These are phyloP conservation scores for Formica aserva DNA, from an alignment of 2,888 invertebrate genomes.

Conservation along the genomic window DNA sequence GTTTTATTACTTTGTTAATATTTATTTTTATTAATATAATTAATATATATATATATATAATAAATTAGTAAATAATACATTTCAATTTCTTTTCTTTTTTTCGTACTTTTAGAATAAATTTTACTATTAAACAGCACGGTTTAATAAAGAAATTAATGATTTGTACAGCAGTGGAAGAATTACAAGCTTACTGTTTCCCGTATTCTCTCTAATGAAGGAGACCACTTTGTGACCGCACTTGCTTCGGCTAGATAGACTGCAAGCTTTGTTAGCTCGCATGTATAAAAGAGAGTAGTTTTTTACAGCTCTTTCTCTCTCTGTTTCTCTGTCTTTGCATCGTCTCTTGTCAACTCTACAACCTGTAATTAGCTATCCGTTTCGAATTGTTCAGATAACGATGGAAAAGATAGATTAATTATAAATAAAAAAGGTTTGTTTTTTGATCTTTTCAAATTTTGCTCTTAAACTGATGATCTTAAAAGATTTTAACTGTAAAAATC, in stretches of 20 bases:
- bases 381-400: background rate
- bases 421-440: background rate
- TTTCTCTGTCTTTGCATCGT: background rate
- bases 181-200: slow-evolving; percentile 12
- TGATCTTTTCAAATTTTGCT: background rate
- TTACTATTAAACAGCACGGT: background rate
- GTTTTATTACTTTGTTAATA: background rate
- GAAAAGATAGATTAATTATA: background rate
- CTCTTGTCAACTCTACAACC: background rate
- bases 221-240: slow-evolving; percentile 18
- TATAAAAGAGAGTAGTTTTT: slow-evolving; percentile 27
- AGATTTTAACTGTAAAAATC: background rate
- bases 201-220: slow-evolving; percentile 22
- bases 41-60: background rate
- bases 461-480: background rate
- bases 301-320: background rate
- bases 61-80: background rate
- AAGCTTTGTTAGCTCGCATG: slow-evolving; percentile 23
- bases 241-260: background rate
- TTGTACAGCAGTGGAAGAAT: background rate
- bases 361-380: background rate
- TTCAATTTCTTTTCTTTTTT: background rate
- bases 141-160: slow-evolving; percentile 7
- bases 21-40: background rate
- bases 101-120: background rate